Conservation (phyloP, 2,113 vertebrate species). For the Aix galericulata region DNA sequence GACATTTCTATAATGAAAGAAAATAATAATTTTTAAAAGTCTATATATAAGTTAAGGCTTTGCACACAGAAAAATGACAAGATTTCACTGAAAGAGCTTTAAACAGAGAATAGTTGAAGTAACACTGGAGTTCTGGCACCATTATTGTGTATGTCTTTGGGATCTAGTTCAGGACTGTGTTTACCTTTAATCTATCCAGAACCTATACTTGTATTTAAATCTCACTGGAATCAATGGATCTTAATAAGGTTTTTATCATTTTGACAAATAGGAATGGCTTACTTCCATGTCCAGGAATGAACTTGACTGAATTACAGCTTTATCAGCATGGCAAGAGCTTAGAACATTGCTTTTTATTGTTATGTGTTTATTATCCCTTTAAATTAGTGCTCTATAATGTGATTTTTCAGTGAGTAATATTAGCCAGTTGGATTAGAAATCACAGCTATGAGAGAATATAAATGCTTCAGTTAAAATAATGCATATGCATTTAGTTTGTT, state of each 20-base stretch:
- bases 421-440: slow-evolving; percentile 47
- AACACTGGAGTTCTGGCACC: neutral
- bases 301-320: slow-evolving; percentile 26
- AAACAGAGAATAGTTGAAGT: neutral
- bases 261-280: neutral
- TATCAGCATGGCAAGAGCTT: neutral
- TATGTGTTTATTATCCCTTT: slow-evolving; percentile 54
- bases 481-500: slow-evolving; percentile 50
- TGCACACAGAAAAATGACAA: neutral
- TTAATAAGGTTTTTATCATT: slow-evolving; percentile 1
- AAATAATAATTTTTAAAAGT: neutral
- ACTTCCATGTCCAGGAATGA: neutral
- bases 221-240: neutral
- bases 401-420: slow-evolving; percentile 44
- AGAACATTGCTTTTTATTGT: slow-evolving; percentile 12
- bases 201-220: slow-evolving; percentile 5
- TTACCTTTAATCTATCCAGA: slow-evolving; percentile 11
- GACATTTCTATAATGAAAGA: neutral
- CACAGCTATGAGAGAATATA: slow-evolving; percentile 37
- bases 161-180: neutral
- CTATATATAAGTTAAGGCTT: neutral
- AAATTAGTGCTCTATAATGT: slow-evolving; percentile 32
- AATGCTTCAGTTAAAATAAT: slow-evolving; percentile 60
- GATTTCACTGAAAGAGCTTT: neutral
- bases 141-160: neutral